Conservation (phyloP, 1,140 invertebrate genomes). For the Listronotus oregonensis region DNA sequence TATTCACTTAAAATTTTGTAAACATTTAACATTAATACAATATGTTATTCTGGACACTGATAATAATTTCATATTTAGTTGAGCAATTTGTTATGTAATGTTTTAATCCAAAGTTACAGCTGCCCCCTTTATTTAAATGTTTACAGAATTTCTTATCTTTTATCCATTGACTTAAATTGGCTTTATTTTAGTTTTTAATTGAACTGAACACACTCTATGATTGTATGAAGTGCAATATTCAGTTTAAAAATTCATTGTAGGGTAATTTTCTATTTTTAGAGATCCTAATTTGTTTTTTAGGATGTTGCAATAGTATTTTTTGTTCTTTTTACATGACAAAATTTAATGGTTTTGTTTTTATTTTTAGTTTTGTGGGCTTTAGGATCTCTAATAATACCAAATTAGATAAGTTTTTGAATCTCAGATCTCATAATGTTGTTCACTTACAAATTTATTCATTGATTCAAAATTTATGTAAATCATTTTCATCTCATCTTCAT, state of each 20-base stretch:
- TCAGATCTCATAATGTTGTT: constrained; percentile 44
- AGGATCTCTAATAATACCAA: constrained; percentile 45
- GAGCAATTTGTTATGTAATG: constrained; percentile 2
- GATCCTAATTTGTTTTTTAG: constrained; percentile 41
- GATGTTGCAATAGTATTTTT: constrained; percentile 29
- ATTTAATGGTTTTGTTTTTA: constrained; percentile 38
- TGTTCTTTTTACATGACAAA: constrained; percentile 27
- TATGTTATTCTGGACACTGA: not conserved
- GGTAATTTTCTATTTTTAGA: constrained; percentile 40
- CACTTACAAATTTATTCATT: constrained; percentile 35
- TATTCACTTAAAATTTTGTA: constrained; percentile 29
- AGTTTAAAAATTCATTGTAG: constrained; percentile 30
- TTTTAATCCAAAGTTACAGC: constrained; percentile 4
- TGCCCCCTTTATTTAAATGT: too few relatives aligned
- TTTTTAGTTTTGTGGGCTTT: constrained; percentile 38
- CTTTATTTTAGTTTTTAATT: constrained; percentile 19
- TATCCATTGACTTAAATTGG: constrained; percentile 18
- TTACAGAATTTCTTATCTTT: not conserved
- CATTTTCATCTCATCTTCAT: constrained; percentile 43
- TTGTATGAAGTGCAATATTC: constrained; percentile 48
- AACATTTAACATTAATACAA: constrained; percentile 29
- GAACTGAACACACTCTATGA: constrained; percentile 24
- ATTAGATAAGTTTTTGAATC: constrained; percentile 44
- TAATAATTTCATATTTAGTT: constrained; percentile 2
- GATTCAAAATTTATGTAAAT: constrained; percentile 39